Conservation (phyloP, 1,140 invertebrate species). For the Onthophagus taurus region DNA sequence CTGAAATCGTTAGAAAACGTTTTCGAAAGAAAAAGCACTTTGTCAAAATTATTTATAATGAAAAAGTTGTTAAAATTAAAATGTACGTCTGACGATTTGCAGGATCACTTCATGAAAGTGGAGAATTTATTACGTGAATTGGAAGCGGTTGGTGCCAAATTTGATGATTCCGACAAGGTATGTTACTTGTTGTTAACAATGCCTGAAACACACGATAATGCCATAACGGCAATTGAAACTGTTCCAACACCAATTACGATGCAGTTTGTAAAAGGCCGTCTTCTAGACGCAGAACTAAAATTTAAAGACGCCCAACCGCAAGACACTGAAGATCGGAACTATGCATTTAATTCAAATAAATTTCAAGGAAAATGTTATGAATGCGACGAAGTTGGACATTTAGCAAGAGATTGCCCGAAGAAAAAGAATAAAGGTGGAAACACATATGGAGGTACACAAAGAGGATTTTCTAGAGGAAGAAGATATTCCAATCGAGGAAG, state of each 20-base stretch:
- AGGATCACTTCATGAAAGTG: constrained; percentile 3
- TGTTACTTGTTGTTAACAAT: constrained; percentile 1
- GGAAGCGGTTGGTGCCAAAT: constrained; percentile 1
- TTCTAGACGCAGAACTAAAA: background rate
- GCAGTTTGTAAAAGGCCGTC: constrained; percentile 1
- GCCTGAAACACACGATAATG: constrained; percentile 2
- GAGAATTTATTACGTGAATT: constrained; percentile 5
- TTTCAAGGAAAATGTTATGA: no score
- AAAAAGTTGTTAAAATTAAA: constrained; percentile 7
- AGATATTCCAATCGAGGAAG: no score
- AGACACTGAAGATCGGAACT: no score
- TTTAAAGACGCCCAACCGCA: background rate
- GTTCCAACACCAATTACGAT: constrained; percentile 1
- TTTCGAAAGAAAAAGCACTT: background rate
- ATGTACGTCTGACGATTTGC: constrained; percentile 4
- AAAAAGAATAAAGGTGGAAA: no score
- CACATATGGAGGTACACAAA: no score
- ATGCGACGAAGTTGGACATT: no score
- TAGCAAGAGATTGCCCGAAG: no score
- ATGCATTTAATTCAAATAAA: no score
- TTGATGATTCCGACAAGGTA: background rate
- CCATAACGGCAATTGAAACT: constrained; percentile 2
- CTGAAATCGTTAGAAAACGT: no score
- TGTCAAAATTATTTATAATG: constrained; percentile 5
- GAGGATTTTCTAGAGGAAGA: no score